Evolutionary conservation across 2,888 invertebrate genomes (phyloP), one percentile per base, ranked within the genome.

Genomic region (Drosophila robusta): DNA sequence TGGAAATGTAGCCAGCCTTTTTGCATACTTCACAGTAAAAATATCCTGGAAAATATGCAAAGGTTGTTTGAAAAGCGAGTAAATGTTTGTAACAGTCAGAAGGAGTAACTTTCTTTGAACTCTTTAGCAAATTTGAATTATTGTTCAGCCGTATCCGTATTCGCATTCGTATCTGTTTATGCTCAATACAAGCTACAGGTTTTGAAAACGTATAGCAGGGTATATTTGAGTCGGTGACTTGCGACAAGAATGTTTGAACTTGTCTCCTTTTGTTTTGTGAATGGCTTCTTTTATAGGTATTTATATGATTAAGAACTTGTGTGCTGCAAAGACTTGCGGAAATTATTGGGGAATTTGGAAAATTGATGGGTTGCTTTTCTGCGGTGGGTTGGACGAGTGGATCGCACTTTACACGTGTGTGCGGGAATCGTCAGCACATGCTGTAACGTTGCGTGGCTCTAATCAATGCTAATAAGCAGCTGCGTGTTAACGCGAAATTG

Each of bases 401-500:
- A 18, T 32, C 16, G 47, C 44, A 56, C 29, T 46, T 62, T 52
- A 72, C 58, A 61, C 60, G 58, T 70, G 58, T 42, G 68, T 45
- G 75, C 45, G 58, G 18, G 38, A 54, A 58, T 61, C 60, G 66
- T 66, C 18, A 42, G 52, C 54, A 60, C 26, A 57, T 60, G 44
- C 18, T 7, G 16, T 22, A 36, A 44, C 36, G 41, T 50, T 49
- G 65, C 50, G 75, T 65, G 75, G 70, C 14, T 70, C 54, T 76
- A 67, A 79, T 77, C 76, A 77, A 76, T 79, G 80, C 55, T 75
- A 76, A 76, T 76, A 52, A 54, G 58, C 36, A 38, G 63, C 44
- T 76, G 83, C 83, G 83, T 89, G 89, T 38, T 63, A 11, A 9
- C 47, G 49, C 62, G 60, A 66, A 89, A 87, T 83, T 72, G 87